Evolutionary conservation across 2,888 invertebrate species (phyloP), one percentile per base, ranked within the genome.

Genomic region (Scaptomyza flava): DNA sequence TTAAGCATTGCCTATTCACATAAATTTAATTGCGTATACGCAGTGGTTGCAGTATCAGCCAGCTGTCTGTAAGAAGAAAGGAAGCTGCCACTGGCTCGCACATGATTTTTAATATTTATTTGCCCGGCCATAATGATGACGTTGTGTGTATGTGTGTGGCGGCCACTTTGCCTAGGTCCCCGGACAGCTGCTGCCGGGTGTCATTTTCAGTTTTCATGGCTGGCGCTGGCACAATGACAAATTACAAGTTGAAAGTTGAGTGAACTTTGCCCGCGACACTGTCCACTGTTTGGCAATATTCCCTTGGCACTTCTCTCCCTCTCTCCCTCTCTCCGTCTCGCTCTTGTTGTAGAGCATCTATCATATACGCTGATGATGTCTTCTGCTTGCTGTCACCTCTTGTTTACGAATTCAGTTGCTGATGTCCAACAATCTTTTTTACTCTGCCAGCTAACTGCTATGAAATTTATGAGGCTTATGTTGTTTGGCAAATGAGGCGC

Each of bases 191-290:
- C 82, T 79, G 76, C 48, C 71, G 65, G 81, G 74, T 72, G 81
- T 83, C 80, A 43, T 45, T 57, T 57, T 64, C 67, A 68, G 45
- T 77, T 71, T 76, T 79, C 77, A 68, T 63, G 62, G 60, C 27
- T 27, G 27, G 27, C 27, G 27, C 27, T 27, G 27, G 27, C 27
- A 87, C 77, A 80, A 85, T 85, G 84, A 85, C 84, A 85, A 85
- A 85, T 85, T 85, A 76, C 86, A 83, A 77, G 84, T 87, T 80
- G 88, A 85, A 77, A 87, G 84, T 87, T 85, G 86, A 87, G 65
- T 87, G 84, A 85, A 86, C 84, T 85, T 85, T 84, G 80, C 57
- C 57, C 77, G 65, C 72, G 53, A 52, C 56, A 59, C 64, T 82
- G 76, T 68, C 79, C 80, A 72, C 68, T 45, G 52, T 73, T 76